A percentile compares a stretch with the other conserved stretches of the same genome.
These are phyloP conservation scores for Alviniconcha strummeri DNA, from an alignment of 2,888 invertebrate species.

Conservation along the genomic window DNA sequence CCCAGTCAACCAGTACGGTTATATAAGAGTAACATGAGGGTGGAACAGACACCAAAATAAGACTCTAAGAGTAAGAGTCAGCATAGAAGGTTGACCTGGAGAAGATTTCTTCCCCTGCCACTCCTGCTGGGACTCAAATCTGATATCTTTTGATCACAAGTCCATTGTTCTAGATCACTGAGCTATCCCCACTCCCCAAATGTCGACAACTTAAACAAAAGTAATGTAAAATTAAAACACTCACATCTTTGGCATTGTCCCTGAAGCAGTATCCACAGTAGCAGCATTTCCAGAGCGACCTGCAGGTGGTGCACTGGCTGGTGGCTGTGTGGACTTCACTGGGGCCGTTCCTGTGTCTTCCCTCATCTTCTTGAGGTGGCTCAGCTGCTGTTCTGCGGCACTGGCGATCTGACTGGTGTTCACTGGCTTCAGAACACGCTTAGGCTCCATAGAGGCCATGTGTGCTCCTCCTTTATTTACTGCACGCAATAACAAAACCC, in stretches of 20 bases:
- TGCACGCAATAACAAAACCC: no score
- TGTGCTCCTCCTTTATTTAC: not conserved
- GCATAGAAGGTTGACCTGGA: no score
- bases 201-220: not conserved
- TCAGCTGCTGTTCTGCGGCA: conserved; percentile 16
- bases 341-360: conserved; percentile 1
- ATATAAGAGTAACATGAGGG: no score
- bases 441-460: conserved; percentile 40
- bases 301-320: not conserved
- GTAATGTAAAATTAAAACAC: not conserved
- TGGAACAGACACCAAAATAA: no score
- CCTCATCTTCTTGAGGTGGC: conserved; percentile 9
- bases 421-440: conserved; percentile 42
- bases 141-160: no score
- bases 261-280: not conserved
- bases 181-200: not conserved
- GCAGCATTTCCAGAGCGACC: not conserved
- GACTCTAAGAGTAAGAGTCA: no score
- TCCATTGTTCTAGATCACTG: no score
- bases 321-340: not conserved
- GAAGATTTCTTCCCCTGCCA: no score
- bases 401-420: conserved; percentile 22
- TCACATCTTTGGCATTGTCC: not conserved
- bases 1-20: no score
- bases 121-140: no score